Base-by-base conservation (phyloP, 2,113 vertebrate species). In the Colius striatus region DNA sequence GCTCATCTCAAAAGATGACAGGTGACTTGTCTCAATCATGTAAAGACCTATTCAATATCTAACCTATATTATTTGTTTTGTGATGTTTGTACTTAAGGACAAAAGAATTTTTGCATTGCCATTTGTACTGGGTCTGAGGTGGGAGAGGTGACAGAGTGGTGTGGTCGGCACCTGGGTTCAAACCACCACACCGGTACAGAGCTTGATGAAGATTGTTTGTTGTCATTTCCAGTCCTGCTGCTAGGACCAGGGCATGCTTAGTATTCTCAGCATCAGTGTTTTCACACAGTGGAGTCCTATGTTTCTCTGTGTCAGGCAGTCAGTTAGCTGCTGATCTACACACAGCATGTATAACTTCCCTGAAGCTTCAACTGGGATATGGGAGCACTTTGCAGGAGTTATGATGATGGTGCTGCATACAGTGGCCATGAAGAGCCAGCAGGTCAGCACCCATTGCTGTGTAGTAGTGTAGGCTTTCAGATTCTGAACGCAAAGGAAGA, bases 331-430 rank as follows among this genome's bases (percentile, higher is more conserved):
- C 48, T 53, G 65, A 19, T 62, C 29, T 30, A 16, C 9, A 36
- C 13, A 43, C 58, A 67, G 16, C 16, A 14, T 3, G 12, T n/a
- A 0, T 45, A 65, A n/a, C 19, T 58, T 63, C 9, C 27, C 51
- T 61, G 71, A 13, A 50, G 27, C 29, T n/a, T 53, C 41, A 61
- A 0, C 9, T 0, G 1, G 41, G 57, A 75, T 36, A 21, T 41
- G 16, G 55, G 25, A 70, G 54, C 29, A 12, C 29, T 78, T 57
- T 7, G 34, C 14, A 26, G 23, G 54, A 34, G 41, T 57, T 47
- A 30, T 0, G 10, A 20, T 27, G 53, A 62, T 34, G n/a, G 27
- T 5, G 10, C 36, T 43, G 55, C 5, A 1, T 9, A 2, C 6
- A 16, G 67, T 4, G 17, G 30, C 61, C 16, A 2, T 2, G 18